Percentiles rank a stretch among this genome's conserved stretches.
Evolutionary conservation across 2,113 vertebrate genomes (phyloP).

Genomic region (Ancistrus triradiatus): DNA sequence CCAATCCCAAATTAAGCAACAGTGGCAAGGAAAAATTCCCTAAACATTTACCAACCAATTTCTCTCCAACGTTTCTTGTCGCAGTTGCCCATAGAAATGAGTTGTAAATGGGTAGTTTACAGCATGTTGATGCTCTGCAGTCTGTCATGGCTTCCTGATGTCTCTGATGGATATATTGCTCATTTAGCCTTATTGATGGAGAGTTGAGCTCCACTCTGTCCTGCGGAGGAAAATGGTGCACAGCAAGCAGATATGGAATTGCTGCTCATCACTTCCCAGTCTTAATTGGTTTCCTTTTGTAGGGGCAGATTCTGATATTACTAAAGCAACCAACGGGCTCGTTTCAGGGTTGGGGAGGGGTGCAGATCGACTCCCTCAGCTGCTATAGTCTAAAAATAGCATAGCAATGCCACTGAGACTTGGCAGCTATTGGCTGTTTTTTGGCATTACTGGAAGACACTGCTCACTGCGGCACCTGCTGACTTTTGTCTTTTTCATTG

Average conservation of each 20-base stretch:
- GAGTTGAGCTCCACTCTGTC: background rate
- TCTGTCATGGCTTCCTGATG: too few relatives aligned
- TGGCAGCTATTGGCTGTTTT: conserved; percentile 42
- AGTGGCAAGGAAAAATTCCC: too few relatives aligned
- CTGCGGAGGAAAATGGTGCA: conserved; percentile 1
- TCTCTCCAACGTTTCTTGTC: too few relatives aligned
- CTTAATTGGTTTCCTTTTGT: conserved; percentile 50
- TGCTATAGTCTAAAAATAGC: conserved; percentile 53
- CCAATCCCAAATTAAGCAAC: too few relatives aligned
- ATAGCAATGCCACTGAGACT: conserved; percentile 40
- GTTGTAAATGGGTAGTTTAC: too few relatives aligned
- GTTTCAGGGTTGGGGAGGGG: background rate
- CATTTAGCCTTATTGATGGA: too few relatives aligned
- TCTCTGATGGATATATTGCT: too few relatives aligned
- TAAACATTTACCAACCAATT: too few relatives aligned
- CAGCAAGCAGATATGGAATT: conserved; percentile 32
- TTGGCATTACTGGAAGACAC: conserved; percentile 44
- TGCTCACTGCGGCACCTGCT: conserved; percentile 37
- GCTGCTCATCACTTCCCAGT: conserved; percentile 47
- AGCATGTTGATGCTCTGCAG: too few relatives aligned
- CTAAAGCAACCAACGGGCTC: conserved; percentile 29
- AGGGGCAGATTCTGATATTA: conserved; percentile 41
- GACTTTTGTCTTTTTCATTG: background rate
- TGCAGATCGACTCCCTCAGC: conserved; percentile 45
- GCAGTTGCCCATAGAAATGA: too few relatives aligned